These are phyloP conservation scores for Dilophus febrilis DNA, from an alignment of 2,888 invertebrate species.

Conservation along the genomic window DNA sequence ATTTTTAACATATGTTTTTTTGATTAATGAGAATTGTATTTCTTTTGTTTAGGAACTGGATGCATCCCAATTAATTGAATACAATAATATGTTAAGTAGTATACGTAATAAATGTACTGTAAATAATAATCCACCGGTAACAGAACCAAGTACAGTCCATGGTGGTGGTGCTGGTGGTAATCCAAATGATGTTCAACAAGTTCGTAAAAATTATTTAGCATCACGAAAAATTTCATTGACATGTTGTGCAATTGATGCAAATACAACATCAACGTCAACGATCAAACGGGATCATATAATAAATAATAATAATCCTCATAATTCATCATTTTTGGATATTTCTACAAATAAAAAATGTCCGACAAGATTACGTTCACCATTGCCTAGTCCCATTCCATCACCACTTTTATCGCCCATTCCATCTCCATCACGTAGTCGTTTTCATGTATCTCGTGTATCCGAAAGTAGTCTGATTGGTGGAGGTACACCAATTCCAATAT, in stretches of 20 bases:
- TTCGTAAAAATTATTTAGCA: slow-evolving; percentile 17
- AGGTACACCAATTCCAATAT: slow-evolving; percentile 23
- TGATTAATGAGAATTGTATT: neutral
- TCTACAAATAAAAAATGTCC: slow-evolving; percentile 22
- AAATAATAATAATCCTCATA: too few species aligned
- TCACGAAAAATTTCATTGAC: slow-evolving; percentile 55
- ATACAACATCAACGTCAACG: slow-evolving; percentile 7
- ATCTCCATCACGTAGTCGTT: slow-evolving; percentile 30
- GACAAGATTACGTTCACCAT: slow-evolving; percentile 45
- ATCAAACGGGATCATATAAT: too few species aligned
- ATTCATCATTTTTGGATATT: slow-evolving; percentile 16
- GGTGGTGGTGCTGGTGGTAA: too few species aligned
- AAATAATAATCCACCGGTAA: slow-evolving; percentile 34
- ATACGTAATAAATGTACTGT: slow-evolving; percentile 41
- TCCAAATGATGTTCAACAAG: too few species aligned
- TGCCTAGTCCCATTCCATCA: slow-evolving; percentile 44
- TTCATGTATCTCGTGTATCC: slow-evolving; percentile 28
- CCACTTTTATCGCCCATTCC: slow-evolving; percentile 53
- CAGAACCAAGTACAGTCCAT: slow-evolving; percentile 11
- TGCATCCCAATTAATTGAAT: slow-evolving; percentile 12
- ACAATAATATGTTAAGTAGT: slow-evolving; percentile 34
- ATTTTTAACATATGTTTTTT: neutral
- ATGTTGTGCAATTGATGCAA: slow-evolving; percentile 32
- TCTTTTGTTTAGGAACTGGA: neutral
- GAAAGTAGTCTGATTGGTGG: slow-evolving; percentile 20